These are phyloP conservation scores for Acronicta alni DNA, from an alignment of 2,888 invertebrate species.

Conservation along the genomic window DNA sequence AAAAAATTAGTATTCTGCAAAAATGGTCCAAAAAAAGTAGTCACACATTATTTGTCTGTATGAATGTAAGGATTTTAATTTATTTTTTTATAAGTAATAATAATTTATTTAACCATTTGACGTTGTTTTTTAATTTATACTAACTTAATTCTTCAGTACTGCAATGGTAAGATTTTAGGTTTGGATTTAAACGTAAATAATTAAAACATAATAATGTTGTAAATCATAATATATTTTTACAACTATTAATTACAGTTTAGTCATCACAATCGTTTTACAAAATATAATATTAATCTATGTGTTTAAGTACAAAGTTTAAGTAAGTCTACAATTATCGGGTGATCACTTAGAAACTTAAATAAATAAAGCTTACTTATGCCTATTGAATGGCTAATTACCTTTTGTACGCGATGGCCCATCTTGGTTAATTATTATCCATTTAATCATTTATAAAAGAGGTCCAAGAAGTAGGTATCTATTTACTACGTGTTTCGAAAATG, in stretches of 20 bases:
- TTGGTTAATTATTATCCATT: too few species aligned
- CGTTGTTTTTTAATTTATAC: background rate
- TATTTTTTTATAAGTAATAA: background rate
- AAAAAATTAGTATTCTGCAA: too few species aligned
- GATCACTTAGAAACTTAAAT: constrained; percentile 67
- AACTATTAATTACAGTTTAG: constrained; percentile 56
- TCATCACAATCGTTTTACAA: constrained; percentile 56
- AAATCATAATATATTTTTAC: constrained; percentile 50
- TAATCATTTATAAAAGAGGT: too few species aligned
- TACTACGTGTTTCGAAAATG: background rate
- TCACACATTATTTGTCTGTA: too few species aligned
- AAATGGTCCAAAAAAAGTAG: too few species aligned
- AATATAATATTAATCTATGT: constrained; percentile 19
- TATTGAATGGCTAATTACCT: constrained; percentile 24
- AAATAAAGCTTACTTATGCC: constrained; percentile 69
- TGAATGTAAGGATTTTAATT: too few species aligned
- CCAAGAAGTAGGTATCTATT: too few species aligned
- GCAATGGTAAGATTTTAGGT: too few species aligned
- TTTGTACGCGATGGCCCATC: constrained; percentile 13
- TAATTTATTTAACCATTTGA: background rate
- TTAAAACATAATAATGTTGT: constrained; percentile 48
- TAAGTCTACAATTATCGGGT: constrained; percentile 31
- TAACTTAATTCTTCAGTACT: background rate
- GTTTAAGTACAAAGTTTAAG: constrained; percentile 39
- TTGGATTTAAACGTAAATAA: constrained; percentile 1